Evolutionary conservation across 2,888 invertebrate species (phyloP).

Genomic region (Pilophorus perplexus): DNA sequence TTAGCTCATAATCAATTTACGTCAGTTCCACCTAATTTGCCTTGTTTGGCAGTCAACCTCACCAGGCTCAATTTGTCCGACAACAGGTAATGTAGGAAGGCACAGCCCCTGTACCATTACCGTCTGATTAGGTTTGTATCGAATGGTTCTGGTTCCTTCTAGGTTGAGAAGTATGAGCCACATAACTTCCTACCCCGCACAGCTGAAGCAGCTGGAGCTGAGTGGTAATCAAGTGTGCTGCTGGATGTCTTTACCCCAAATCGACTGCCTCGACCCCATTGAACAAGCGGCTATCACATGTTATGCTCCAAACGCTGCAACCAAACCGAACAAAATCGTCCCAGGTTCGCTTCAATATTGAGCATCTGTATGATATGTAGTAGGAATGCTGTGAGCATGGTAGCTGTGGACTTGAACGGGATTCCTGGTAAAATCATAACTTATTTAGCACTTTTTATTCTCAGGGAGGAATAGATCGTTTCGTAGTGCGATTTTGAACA

Average conservation of each 20-base stretch:
- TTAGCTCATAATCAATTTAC: slow-evolving; percentile 88
- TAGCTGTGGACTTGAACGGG: neutral
- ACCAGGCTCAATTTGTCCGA: slow-evolving; percentile 87
- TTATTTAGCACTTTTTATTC: neutral
- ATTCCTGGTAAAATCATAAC: too few relatives aligned
- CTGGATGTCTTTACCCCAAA: slow-evolving; percentile 83
- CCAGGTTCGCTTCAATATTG: slow-evolving; percentile 2
- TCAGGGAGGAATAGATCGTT: slow-evolving; percentile 58
- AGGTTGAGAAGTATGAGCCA: slow-evolving; percentile 65
- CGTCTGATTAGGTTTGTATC: too few relatives aligned
- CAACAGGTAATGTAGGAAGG: slow-evolving; percentile 60
- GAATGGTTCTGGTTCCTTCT: slow-evolving; percentile 42
- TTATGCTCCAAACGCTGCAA: slow-evolving; percentile 58
- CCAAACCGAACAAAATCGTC: slow-evolving; percentile 48
- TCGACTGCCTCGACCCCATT: slow-evolving; percentile 62
- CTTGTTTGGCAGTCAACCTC: slow-evolving; percentile 85
- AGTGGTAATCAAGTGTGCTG: slow-evolving; percentile 87
- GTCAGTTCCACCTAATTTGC: slow-evolving; percentile 79
- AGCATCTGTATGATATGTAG: too few relatives aligned
- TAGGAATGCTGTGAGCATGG: too few relatives aligned
- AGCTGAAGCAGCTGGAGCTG: slow-evolving; percentile 85
- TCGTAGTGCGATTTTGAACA: slow-evolving; percentile 69
- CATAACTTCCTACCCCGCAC: slow-evolving; percentile 85
- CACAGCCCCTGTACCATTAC: neutral
- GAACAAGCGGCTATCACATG: slow-evolving; percentile 70